Percentiles rank a stretch among this genome's conserved stretches.
Conservation (phyloP, 1,140 invertebrate species). For the Pseudobourletiella spinata region DNA sequence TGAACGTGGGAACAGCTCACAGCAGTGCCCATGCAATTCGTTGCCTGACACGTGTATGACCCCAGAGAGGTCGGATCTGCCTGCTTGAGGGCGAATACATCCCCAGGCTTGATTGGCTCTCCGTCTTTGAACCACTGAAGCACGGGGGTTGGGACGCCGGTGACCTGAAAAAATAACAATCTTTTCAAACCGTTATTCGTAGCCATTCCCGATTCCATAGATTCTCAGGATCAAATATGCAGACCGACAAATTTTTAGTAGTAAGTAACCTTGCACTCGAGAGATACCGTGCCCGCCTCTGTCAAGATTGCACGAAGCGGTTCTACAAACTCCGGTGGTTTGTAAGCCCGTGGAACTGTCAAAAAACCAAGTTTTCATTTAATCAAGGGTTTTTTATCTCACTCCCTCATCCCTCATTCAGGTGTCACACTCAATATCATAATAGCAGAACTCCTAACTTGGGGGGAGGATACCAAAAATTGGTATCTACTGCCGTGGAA, state of each 20-base stretch:
- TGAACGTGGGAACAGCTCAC: slow-evolving; percentile 73
- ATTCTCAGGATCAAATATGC: too few species aligned
- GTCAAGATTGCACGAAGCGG: slow-evolving; percentile 68
- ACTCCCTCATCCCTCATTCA: too few species aligned
- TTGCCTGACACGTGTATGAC: slow-evolving; percentile 68
- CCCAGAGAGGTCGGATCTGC: slow-evolving; percentile 70
- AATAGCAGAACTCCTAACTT: too few species aligned
- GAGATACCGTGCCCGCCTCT: slow-evolving; percentile 73
- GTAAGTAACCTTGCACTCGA: slow-evolving; percentile 82
- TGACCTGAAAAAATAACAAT: slow-evolving; percentile 41
- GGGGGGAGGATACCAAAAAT: too few species aligned
- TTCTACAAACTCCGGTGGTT: slow-evolving; percentile 73
- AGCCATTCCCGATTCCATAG: slow-evolving; percentile 29
- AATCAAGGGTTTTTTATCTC: too few species aligned
- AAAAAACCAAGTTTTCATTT: slow-evolving; percentile 32
- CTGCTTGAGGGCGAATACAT: slow-evolving; percentile 71
- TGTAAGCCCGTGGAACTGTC: slow-evolving; percentile 76
- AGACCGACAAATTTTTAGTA: too few species aligned
- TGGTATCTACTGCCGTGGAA: too few species aligned
- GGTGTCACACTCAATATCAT: too few species aligned
- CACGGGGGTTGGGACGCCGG: slow-evolving; percentile 72
- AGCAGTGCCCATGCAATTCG: slow-evolving; percentile 74
- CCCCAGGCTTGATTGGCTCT: slow-evolving; percentile 74
- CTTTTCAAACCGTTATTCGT: too few species aligned
- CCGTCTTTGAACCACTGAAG: slow-evolving; percentile 75